Evolutionary conservation across 2,888 invertebrate genomes (phyloP).

Genomic region (Conus canariensis): DNA sequence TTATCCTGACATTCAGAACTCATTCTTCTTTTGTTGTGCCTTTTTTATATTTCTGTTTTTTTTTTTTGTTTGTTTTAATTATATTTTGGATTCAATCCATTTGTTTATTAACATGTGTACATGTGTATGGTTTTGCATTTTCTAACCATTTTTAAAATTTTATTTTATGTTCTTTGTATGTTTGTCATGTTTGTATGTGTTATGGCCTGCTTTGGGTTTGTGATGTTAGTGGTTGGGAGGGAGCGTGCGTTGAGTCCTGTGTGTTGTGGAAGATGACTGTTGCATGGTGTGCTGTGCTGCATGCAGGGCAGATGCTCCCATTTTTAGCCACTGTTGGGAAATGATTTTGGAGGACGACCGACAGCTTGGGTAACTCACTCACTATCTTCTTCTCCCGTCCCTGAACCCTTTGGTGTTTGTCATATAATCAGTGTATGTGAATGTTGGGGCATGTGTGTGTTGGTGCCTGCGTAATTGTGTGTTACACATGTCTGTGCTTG

Average conservation of each 20-base stretch:
- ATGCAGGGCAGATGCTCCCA: constrained; percentile 95
- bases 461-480: not conserved
- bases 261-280: not conserved
- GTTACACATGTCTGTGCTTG: not conserved
- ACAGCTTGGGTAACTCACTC: constrained; percentile 48
- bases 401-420: not conserved
- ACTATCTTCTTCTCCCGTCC: not conserved
- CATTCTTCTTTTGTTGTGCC: not conserved
- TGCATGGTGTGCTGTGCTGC: constrained; percentile 28
- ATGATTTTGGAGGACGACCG: constrained; percentile 54
- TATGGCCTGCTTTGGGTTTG: not conserved
- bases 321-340: constrained; percentile 97
- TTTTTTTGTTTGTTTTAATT: not conserved
- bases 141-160: not conserved
- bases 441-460: not conserved
- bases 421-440: constrained; percentile 8
- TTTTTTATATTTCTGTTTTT: not conserved
- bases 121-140: not conserved
- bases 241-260: not conserved
- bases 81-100: no score
- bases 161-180: not conserved
- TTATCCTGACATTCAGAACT: not conserved
- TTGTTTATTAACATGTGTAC: not conserved
- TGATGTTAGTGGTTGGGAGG: not conserved
- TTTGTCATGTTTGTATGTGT: no score